These are phyloP conservation scores for Miniopterus natalensis DNA, from an alignment of 2,113 vertebrate genomes.

Conservation along the genomic window DNA sequence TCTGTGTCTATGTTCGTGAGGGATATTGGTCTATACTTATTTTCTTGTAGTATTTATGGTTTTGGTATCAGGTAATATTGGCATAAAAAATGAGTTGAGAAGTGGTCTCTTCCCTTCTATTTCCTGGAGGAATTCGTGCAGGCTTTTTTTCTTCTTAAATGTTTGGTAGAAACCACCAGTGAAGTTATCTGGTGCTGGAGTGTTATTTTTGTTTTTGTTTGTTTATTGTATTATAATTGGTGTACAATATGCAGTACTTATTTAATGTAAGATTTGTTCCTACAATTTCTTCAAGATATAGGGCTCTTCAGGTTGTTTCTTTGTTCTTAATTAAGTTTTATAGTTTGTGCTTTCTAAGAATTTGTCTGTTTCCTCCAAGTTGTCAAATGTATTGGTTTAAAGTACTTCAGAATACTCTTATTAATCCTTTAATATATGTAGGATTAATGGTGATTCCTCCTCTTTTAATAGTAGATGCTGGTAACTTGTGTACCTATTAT, in stretches of 20 bases:
- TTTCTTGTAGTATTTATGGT: neutral
- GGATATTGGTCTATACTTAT: neutral
- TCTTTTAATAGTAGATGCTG: neutral
- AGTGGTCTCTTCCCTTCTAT: neutral
- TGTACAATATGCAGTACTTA: neutral
- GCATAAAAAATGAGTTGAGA: neutral
- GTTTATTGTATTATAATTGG: neutral
- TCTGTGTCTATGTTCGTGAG: neutral
- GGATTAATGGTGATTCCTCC: neutral
- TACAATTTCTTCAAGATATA: neutral
- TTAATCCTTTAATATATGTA: neutral
- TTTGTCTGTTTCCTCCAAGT: neutral
- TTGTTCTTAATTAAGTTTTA: neutral
- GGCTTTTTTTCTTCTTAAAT: neutral
- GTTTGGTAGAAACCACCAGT: neutral
- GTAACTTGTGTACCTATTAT: neutral
- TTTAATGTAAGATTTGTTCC: neutral
- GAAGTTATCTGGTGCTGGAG: neutral
- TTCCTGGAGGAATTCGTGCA: neutral
- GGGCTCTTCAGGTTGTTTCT: neutral
- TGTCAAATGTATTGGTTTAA: neutral
- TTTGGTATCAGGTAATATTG: neutral
- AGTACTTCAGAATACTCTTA: neutral
- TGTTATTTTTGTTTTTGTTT: neutral
- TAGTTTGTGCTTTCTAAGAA: neutral